A percentile compares a stretch with the other conserved stretches of the same genome.
phyloP scores from a whole-genome alignment of 2,113 vertebrate genomes.

The Epinephelus lanceolatus region DNA sequence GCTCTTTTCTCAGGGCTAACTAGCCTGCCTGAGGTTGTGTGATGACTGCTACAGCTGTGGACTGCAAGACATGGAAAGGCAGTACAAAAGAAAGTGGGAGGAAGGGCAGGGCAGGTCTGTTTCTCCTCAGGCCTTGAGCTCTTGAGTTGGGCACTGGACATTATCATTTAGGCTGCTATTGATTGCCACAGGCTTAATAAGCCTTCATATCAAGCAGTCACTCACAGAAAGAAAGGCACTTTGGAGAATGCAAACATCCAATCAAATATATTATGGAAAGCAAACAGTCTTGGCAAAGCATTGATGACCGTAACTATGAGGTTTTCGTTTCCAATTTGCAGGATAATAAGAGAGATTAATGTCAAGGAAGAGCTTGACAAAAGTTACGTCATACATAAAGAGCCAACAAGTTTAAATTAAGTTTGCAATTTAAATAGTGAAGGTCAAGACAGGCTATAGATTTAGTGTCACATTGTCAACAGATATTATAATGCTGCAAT shows the following conservation, averaged over 20 bases:
- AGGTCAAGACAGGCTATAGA: background rate
- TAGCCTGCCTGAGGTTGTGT: slow-evolving; percentile 81
- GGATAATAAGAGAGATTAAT: slow-evolving; percentile 37
- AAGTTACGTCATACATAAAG: background rate
- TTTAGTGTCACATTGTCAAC: background rate
- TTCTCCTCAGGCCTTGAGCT: slow-evolving; percentile 73
- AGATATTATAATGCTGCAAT: background rate
- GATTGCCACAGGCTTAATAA: slow-evolving; percentile 73
- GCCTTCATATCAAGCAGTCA: slow-evolving; percentile 61
- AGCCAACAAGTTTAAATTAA: background rate
- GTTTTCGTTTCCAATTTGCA: slow-evolving; percentile 34
- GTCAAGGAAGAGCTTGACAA: background rate
- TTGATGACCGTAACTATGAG: background rate
- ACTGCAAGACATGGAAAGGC: slow-evolving; percentile 53
- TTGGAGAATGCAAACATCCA: slow-evolving; percentile 55
- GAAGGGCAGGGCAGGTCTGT: slow-evolving; percentile 63
- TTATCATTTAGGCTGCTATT: slow-evolving; percentile 78
- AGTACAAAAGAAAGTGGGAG: slow-evolving; percentile 44
- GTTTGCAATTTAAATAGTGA: background rate
- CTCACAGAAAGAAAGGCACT: slow-evolving; percentile 43
- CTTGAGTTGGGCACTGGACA: slow-evolving; percentile 54
- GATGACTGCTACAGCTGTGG: slow-evolving; percentile 76
- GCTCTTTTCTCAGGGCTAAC: slow-evolving; percentile 82
- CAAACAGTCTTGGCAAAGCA: slow-evolving; percentile 17
- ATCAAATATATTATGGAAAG: slow-evolving; percentile 45